phyloP scores from a whole-genome alignment of 2,888 invertebrate genomes.

The Thelaira solivaga region DNA sequence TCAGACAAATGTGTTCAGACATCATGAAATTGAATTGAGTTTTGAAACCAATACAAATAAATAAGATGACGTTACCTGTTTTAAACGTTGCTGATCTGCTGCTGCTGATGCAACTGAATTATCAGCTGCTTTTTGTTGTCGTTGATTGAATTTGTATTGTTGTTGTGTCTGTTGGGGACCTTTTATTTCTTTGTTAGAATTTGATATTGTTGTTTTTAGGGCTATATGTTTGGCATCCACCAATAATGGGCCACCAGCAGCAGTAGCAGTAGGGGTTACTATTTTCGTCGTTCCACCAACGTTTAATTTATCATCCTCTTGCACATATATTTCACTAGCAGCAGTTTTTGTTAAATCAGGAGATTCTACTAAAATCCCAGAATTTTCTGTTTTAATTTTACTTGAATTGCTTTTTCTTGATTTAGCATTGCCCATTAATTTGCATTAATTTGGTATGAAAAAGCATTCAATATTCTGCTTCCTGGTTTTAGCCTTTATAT shows the following conservation, averaged over 20 bases:
- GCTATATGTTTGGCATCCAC: constrained; percentile 22
- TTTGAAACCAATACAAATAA: constrained; percentile 37
- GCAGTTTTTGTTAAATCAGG: constrained; percentile 8
- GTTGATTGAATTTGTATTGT: constrained; percentile 18
- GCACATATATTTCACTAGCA: constrained; percentile 3
- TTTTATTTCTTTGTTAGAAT: constrained; percentile 53
- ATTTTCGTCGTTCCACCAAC: constrained; percentile 10
- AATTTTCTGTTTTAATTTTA: constrained; percentile 27
- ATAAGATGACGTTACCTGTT: constrained; percentile 62
- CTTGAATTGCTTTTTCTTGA: constrained; percentile 61
- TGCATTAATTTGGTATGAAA: constrained; percentile 16
- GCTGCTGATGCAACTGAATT: constrained; percentile 51
- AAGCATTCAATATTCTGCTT: neutral
- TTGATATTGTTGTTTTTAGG: constrained; percentile 24
- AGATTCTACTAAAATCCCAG: constrained; percentile 34
- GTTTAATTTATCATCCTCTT: constrained; percentile 18
- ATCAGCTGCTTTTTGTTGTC: constrained; percentile 61
- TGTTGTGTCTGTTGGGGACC: constrained; percentile 32
- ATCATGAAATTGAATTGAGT: constrained; percentile 9
- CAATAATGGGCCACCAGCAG: constrained; percentile 41
- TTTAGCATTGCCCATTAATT: constrained; percentile 68
- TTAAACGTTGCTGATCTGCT: constrained; percentile 59
- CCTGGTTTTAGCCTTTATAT: constrained; percentile 3
- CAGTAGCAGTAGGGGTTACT: constrained; percentile 33
- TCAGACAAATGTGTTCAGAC: neutral